Percentiles rank a stretch among this genome's conserved stretches.
phyloP scores from a whole-genome alignment of 1,140 invertebrate genomes.

The Ceratitis capitata region DNA sequence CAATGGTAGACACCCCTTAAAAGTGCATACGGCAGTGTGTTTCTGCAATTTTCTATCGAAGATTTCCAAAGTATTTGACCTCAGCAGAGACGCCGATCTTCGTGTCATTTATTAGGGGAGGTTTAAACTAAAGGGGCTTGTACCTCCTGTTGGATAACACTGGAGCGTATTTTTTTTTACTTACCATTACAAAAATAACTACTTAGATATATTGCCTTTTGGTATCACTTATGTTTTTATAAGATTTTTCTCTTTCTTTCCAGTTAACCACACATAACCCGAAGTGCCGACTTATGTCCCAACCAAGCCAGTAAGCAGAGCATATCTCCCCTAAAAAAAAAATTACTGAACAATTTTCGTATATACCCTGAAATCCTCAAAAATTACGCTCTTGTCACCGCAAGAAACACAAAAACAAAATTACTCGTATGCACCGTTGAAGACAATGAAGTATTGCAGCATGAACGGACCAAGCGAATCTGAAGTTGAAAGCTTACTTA shows the following conservation, averaged over 20 bases:
- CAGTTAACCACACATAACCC: not conserved
- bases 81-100: too few relatives aligned
- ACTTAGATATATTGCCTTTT: too few relatives aligned
- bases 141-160: too few relatives aligned
- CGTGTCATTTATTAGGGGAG: too few relatives aligned
- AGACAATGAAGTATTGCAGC: conserved; percentile 67
- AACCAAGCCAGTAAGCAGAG: not conserved
- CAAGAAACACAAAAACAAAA: not conserved
- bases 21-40: too few relatives aligned
- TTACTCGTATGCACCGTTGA: not conserved
- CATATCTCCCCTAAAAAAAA: not conserved
- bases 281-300: not conserved
- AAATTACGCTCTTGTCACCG: not conserved
- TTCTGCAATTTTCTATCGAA: too few relatives aligned
- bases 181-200: too few relatives aligned
- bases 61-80: too few relatives aligned
- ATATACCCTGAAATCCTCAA: not conserved
- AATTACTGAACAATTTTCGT: not conserved
- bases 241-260: not conserved
- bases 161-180: too few relatives aligned
- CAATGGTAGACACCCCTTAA: too few relatives aligned
- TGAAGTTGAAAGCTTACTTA: conserved; percentile 65
- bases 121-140: too few relatives aligned
- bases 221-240: too few relatives aligned
- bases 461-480: conserved; percentile 67